Evolutionary conservation across 2,797 vertebrate genomes (phyloP).

Genomic region (Schizothorax lantsangensis): DNA sequence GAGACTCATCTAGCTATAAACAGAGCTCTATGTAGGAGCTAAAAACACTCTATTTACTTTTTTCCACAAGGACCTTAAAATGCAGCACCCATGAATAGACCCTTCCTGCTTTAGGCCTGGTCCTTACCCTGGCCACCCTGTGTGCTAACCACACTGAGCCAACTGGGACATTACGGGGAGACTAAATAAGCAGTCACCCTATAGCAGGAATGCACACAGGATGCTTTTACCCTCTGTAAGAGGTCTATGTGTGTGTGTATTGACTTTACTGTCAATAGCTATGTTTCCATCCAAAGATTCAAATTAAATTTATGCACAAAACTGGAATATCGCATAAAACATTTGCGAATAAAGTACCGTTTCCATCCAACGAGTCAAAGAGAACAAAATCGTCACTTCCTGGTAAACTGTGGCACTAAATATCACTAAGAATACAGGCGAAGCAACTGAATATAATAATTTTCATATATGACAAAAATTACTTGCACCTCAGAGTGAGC

Average conservation of each 20-base stretch:
- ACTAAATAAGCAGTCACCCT: slow-evolving; percentile 59
- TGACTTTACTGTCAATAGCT: background rate
- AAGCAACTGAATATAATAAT: too few relatives aligned
- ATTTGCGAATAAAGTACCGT: too few relatives aligned
- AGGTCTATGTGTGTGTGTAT: slow-evolving; percentile 40
- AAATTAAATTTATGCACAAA: too few relatives aligned
- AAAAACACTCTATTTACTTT: slow-evolving; percentile 53
- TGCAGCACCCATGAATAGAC: slow-evolving; percentile 53
- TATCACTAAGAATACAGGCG: too few relatives aligned
- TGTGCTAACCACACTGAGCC: slow-evolving; percentile 57
- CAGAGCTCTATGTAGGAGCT: slow-evolving; percentile 32
- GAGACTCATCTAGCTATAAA: slow-evolving; percentile 44
- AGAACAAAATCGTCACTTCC: too few relatives aligned
- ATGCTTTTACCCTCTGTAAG: slow-evolving; percentile 48
- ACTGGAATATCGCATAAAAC: too few relatives aligned
- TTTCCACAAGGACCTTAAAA: slow-evolving; percentile 52
- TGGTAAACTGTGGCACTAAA: too few relatives aligned
- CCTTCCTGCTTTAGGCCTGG: slow-evolving; percentile 43
- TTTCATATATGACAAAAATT: too few relatives aligned
- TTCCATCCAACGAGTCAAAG: too few relatives aligned
- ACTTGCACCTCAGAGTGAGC: too few relatives aligned
- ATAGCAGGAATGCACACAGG: slow-evolving; percentile 47
- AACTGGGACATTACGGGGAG: slow-evolving; percentile 63
- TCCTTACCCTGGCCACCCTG: slow-evolving; percentile 56
- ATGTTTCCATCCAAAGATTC: too few relatives aligned